Evolutionary conservation across 2,888 invertebrate species (phyloP).

Genomic region (Acleris sparsana): DNA sequence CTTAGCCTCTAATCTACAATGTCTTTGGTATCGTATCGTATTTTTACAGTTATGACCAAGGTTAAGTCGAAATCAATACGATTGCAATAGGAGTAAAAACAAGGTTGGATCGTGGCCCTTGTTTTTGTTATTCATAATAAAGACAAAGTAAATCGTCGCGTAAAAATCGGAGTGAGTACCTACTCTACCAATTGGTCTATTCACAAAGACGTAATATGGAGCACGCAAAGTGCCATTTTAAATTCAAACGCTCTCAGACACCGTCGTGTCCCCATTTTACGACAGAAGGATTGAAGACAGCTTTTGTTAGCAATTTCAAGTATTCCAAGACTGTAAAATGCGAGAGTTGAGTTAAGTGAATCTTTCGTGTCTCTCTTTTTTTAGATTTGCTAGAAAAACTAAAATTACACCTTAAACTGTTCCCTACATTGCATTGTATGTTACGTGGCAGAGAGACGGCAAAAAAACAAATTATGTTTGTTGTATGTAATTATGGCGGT

Average conservation of each 20-base stretch:
- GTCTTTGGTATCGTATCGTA: too few relatives aligned
- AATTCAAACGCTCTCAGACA: slow-evolving; percentile 32
- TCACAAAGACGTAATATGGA: slow-evolving; percentile 27
- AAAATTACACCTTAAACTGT: too few relatives aligned
- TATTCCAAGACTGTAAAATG: slow-evolving; percentile 24
- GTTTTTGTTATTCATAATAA: not conserved
- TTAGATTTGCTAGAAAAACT: too few relatives aligned
- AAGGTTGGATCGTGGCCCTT: too few relatives aligned
- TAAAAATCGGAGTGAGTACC: not conserved
- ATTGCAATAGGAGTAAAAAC: too few relatives aligned
- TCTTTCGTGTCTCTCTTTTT: not conserved
- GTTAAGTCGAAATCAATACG: too few relatives aligned
- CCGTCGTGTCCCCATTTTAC: slow-evolving; percentile 26
- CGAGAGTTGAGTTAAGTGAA: not conserved
- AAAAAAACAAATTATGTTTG: too few relatives aligned
- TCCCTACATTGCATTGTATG: too few relatives aligned
- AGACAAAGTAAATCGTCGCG: not conserved
- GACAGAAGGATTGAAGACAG: slow-evolving; percentile 31
- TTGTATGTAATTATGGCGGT: too few relatives aligned
- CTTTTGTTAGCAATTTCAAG: slow-evolving; percentile 32
- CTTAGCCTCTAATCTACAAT: too few relatives aligned
- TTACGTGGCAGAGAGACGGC: too few relatives aligned
- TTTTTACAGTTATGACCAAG: too few relatives aligned
- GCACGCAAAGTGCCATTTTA: slow-evolving; percentile 34
- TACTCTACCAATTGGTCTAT: slow-evolving; percentile 25